Evolutionary conservation across 2,888 invertebrate species (phyloP).

Genomic region (Aleiodes testaceus): DNA sequence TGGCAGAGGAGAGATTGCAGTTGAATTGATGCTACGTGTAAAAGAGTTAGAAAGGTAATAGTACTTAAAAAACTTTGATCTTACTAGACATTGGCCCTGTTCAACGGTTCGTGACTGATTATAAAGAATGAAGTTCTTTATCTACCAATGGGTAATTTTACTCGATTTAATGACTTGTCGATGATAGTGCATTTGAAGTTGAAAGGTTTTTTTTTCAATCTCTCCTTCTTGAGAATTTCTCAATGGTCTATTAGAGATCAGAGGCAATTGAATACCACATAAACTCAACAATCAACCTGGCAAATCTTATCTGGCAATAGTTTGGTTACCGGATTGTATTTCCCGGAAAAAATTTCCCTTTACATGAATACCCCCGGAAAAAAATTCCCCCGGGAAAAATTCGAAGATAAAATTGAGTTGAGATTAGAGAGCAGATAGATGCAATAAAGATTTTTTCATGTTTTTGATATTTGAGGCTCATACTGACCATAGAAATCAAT

Average conservation of each 20-base stretch:
- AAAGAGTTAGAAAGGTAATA: slow-evolving; percentile 12
- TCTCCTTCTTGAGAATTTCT: too few species aligned
- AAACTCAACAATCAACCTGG: too few species aligned
- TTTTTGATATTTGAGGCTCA: neutral
- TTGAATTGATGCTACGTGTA: neutral
- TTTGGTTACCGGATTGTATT: too few species aligned
- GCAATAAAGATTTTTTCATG: neutral
- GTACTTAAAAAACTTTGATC: slow-evolving; percentile 23
- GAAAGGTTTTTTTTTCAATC: neutral
- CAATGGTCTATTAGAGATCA: too few species aligned
- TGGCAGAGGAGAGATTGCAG: neutral
- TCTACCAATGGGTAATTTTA: neutral
- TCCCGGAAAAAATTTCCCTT: too few species aligned
- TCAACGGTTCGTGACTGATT: slow-evolving; percentile 16
- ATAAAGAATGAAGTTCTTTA: slow-evolving; percentile 25
- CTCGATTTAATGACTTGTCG: slow-evolving; percentile 22
- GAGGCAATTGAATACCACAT: too few species aligned
- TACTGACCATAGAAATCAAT: slow-evolving; percentile 91
- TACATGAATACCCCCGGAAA: too few species aligned
- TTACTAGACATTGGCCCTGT: neutral
- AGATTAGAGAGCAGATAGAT: neutral
- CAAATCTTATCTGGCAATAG: too few species aligned
- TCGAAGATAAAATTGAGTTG: too few species aligned
- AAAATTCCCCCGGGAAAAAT: too few species aligned
- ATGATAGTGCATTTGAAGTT: slow-evolving; percentile 2